phyloP scores from a whole-genome alignment of 2,888 invertebrate genomes.

The Electrophaes corylata region DNA sequence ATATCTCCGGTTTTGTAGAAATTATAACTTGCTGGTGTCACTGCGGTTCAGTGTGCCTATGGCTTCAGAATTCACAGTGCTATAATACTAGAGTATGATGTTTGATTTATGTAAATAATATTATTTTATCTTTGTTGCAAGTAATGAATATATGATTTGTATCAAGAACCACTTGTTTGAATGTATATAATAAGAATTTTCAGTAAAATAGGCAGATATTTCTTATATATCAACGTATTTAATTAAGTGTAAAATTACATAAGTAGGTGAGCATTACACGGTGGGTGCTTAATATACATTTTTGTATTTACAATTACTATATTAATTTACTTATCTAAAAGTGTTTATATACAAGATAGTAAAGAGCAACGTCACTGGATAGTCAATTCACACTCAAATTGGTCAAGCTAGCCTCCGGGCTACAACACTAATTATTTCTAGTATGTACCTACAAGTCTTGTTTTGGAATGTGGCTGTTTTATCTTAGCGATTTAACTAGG shows the following conservation, averaged over 20 bases:
- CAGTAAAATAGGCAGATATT: constrained; percentile 1
- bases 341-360: constrained; percentile 27
- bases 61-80: constrained; percentile 39
- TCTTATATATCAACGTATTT: neutral
- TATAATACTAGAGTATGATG: constrained; percentile 42
- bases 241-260: constrained; percentile 12
- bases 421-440: no score
- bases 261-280: constrained; percentile 56
- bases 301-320: constrained; percentile 53
- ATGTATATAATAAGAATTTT: neutral
- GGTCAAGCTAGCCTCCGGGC: constrained; percentile 25
- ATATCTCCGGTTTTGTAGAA: constrained; percentile 35
- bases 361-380: constrained; percentile 29
- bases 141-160: constrained; percentile 41
- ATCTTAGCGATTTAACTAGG: neutral
- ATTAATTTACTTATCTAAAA: constrained; percentile 23
- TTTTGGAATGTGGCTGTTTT: neutral
- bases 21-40: constrained; percentile 28
- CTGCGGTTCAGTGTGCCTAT: constrained; percentile 33
- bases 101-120: constrained; percentile 52
- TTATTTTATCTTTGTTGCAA: constrained; percentile 43
- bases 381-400: constrained; percentile 9
- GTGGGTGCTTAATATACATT: constrained; percentile 63
- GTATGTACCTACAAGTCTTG: no score
- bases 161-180: constrained; percentile 29